phyloP scores from a whole-genome alignment of 37 sponge, comb jelly and placozoan genomes.

The Theonella swinhoei region DNA sequence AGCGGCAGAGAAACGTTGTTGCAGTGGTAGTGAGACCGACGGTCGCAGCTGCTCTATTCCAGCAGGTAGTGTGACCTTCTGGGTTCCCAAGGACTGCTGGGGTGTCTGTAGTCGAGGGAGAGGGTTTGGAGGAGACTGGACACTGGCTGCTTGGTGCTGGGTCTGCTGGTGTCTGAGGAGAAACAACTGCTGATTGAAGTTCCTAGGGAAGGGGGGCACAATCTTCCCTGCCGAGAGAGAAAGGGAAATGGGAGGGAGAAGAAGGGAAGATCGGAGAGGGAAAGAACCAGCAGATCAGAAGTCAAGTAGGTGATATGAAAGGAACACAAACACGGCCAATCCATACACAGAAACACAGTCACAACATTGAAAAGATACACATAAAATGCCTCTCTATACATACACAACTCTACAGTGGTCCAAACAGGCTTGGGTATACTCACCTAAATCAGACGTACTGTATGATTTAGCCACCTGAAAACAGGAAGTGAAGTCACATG shows the following conservation, averaged over 20 bases:
- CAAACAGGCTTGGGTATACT: too few relatives aligned
- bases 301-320: too few relatives aligned
- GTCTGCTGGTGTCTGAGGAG: slow-evolving; percentile 38
- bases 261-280: background rate
- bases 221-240: slow-evolving; percentile 25
- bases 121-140: background rate
- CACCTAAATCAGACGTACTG: too few relatives aligned
- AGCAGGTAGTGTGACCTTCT: slow-evolving; percentile 31
- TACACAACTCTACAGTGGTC: too few relatives aligned
- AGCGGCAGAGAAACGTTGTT: slow-evolving; percentile 26
- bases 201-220: slow-evolving; percentile 14
- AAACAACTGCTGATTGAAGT: slow-evolving; percentile 40
- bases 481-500: too few relatives aligned
- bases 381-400: too few relatives aligned
- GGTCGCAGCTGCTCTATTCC: slow-evolving; percentile 57
- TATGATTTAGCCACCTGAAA: too few relatives aligned
- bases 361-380: too few relatives aligned
- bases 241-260: background rate
- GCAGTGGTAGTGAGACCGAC: slow-evolving; percentile 22
- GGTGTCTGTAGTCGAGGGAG: slow-evolving; percentile 9
- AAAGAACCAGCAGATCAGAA: too few relatives aligned
- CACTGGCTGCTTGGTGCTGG: slow-evolving; percentile 27
- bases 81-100: background rate
- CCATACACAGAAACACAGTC: too few relatives aligned
- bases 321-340: too few relatives aligned